These are phyloP conservation scores for Phoebastria nigripes DNA, from an alignment of 2,797 vertebrate genomes.

Conservation along the genomic window DNA sequence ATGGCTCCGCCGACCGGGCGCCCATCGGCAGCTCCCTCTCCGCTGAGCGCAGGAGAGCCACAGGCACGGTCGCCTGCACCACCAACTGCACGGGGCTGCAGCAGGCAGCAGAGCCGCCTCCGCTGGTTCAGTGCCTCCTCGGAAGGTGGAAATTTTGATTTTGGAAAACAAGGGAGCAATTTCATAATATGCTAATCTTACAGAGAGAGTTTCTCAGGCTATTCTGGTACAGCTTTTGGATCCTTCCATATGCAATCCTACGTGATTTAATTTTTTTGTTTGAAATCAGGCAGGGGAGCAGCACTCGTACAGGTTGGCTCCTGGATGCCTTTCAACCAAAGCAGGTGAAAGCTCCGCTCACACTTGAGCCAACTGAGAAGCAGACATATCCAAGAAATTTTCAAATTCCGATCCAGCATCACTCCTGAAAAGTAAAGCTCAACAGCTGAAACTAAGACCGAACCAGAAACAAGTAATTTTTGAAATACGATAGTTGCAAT, in stretches of 20 bases:
- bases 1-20: fast-evolving
- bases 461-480: background rate
- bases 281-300: background rate
- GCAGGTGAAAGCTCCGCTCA: background rate
- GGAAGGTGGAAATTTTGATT: background rate
- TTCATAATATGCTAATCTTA: background rate
- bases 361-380: background rate
- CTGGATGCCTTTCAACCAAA: background rate
- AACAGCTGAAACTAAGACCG: background rate
- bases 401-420: background rate
- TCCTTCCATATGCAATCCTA: background rate
- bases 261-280: background rate
- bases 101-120: background rate
- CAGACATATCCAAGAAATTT: background rate
- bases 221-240: background rate
- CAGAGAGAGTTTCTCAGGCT: background rate
- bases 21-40: background rate
- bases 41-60: fast-evolving
- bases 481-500: background rate
- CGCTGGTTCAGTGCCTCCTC: background rate
- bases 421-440: background rate
- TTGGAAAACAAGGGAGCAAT: background rate
- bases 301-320: background rate
- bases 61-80: no score
- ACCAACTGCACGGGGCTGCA: background rate